Evolutionary conservation across 2,888 invertebrate genomes (phyloP).

Genomic region (Nomada ruficornis): DNA sequence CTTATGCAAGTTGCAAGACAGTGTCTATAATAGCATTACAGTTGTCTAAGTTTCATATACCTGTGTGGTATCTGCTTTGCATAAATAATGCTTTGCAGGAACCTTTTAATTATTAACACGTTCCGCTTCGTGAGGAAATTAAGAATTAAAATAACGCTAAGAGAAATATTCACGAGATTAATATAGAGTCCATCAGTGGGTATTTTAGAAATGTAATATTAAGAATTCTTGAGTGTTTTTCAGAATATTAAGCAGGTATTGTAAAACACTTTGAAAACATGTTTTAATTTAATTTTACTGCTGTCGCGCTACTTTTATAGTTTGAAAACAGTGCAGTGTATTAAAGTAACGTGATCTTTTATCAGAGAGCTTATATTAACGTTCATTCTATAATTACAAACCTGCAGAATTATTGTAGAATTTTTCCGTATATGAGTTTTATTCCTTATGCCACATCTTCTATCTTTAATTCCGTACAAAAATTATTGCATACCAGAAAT

Average conservation of each 20-base stretch:
- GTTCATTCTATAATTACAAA: background rate
- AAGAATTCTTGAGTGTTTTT: background rate
- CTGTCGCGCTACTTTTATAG: background rate
- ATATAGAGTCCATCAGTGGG: too few species aligned
- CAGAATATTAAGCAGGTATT: too few species aligned
- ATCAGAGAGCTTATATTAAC: background rate
- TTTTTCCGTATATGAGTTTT: background rate
- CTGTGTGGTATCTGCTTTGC: too few species aligned
- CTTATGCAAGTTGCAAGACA: too few species aligned
- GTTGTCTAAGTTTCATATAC: too few species aligned
- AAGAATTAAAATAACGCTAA: too few species aligned
- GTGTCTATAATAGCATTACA: too few species aligned
- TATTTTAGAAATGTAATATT: background rate
- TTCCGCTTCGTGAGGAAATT: too few species aligned
- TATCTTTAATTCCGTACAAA: background rate
- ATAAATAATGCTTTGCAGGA: too few species aligned
- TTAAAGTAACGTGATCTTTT: background rate
- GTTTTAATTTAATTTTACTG: background rate
- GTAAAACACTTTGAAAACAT: background rate
- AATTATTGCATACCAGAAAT: background rate
- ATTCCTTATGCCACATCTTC: background rate
- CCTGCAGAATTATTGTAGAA: background rate
- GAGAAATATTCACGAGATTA: too few species aligned
- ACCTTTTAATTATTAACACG: too few species aligned
- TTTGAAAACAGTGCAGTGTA: background rate